Percentiles rank a stretch among this genome's conserved stretches.
phyloP scores from a whole-genome alignment of 1,140 invertebrate species.

The Cydia amplana region DNA sequence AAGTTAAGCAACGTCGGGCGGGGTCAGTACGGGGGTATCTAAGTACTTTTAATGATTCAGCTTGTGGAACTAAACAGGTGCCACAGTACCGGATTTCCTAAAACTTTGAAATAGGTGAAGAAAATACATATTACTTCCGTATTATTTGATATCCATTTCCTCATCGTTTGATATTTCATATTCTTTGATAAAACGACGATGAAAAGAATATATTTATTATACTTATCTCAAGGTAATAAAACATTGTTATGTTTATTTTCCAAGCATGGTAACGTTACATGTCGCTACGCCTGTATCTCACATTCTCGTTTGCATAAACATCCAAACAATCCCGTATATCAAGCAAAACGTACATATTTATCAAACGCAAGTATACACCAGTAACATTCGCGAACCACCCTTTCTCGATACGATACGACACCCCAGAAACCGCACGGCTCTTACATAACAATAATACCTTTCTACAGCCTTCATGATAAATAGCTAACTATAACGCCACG shows the following conservation, averaged over 20 bases:
- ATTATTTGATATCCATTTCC: neutral
- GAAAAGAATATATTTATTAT: neutral
- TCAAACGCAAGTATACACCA: conserved; percentile 47
- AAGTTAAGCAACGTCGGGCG: too few relatives aligned
- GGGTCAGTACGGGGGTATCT: too few relatives aligned
- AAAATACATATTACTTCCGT: neutral
- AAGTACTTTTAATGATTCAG: too few relatives aligned
- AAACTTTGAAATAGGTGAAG: neutral
- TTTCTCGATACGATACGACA: conserved; percentile 59
- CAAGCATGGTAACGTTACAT: neutral
- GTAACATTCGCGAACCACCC: conserved; percentile 60
- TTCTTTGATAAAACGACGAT: neutral
- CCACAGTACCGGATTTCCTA: too few relatives aligned
- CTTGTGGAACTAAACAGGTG: too few relatives aligned
- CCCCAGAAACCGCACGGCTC: conserved; percentile 72
- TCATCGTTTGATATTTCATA: neutral
- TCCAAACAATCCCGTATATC: conserved; percentile 29
- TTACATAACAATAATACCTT: conserved; percentile 77
- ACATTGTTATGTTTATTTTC: neutral
- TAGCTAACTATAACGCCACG: conserved; percentile 58
- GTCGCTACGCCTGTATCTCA: conserved; percentile 7
- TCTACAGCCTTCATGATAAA: conserved; percentile 70
- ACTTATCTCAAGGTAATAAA: neutral
- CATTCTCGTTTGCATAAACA: conserved; percentile 29
- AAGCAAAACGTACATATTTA: conserved; percentile 30